These are phyloP conservation scores for Poecilia velifera DNA, from an alignment of 2,797 vertebrate species.

Conservation along the genomic window DNA sequence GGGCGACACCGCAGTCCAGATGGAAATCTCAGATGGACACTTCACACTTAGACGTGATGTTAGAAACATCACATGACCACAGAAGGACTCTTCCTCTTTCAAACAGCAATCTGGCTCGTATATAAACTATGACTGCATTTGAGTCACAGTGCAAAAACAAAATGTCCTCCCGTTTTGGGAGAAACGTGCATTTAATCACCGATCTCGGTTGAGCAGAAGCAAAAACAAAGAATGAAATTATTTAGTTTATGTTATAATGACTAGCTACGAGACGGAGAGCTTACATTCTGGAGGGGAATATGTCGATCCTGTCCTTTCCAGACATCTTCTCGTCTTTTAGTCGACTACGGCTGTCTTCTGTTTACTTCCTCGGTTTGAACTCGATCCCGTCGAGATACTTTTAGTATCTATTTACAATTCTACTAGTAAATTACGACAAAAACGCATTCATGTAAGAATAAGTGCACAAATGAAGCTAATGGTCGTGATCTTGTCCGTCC, in stretches of 20 bases:
- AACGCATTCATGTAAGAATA: slow-evolving; percentile 35
- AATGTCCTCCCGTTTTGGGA: not conserved
- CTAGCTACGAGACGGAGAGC: slow-evolving; percentile 68
- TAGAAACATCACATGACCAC: slow-evolving; percentile 72
- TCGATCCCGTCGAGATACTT: not conserved
- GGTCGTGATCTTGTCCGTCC: slow-evolving; percentile 66
- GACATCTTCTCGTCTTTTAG: slow-evolving; percentile 86
- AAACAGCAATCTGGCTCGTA: slow-evolving; percentile 3
- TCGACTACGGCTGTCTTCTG: slow-evolving; percentile 23
- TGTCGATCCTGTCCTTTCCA: slow-evolving; percentile 94
- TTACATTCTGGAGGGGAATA: slow-evolving; percentile 98
- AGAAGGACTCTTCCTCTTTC: slow-evolving; percentile 74
- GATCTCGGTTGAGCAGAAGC: not conserved
- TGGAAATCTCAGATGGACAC: slow-evolving; percentile 29
- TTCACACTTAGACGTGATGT: slow-evolving; percentile 40
- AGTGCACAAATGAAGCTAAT: slow-evolving; percentile 12
- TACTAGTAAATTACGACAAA: not conserved
- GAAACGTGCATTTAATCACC: not conserved
- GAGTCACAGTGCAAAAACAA: not conserved
- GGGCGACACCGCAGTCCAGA: not conserved
- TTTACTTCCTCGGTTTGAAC: slow-evolving; percentile 1
- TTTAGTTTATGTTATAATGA: slow-evolving; percentile 16
- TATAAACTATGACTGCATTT: not conserved
- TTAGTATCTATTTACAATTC: not conserved
- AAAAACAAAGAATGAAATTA: not conserved